Base-by-base conservation (phyloP, 2,888 invertebrate species). In the Sinotaia quadrata region DNA sequence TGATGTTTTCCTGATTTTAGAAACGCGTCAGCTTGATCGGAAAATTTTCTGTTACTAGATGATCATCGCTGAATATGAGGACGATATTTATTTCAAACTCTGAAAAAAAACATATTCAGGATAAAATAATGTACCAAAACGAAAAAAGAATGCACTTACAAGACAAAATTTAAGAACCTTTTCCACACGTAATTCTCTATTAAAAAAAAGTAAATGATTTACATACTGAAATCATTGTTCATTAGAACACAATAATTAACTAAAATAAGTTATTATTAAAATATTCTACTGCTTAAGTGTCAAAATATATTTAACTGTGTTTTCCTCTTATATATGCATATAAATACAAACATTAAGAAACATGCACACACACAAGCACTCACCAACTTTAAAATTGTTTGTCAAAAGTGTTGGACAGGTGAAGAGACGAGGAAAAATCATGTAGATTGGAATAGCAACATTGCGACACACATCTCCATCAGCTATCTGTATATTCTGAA, bases 401-500 rank as follows among this genome's bases (percentile, higher is more conserved):
- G 97, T 95, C 72, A 93, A 91, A 72, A 97, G 91, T 52, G 97
- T 95, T 49, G 97, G 96, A 87, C 97, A 97, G 1, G 97, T 95
- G 89, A 98, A 98, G 60, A 98, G 91, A 59, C 98, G 90, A 63
- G 98, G 98, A 88, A 98, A 94, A 85, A 97, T 93, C 97, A 98
- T 97, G 89, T 95, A 92, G 85, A 98, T 94, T 36, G 97, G 97
- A 83, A 98, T 92, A 76, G 93, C 91, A 57, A 96, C 90, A 75
- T 93, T 93, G 70, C 94, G 92, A 62, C 92, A 91, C 63, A 96
- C 93, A 89, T 97, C 95, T 36, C 98, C 98, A 85, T 95, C 96
- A 0, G 95, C 96, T 73, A 98, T 93, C 91, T 98, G 98, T 86
- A 98, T 96, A 87, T 97, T 98, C 91, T 98, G 98, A 79, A 98